These are phyloP conservation scores for Antheraea mylitta DNA, from an alignment of 1,140 invertebrate species.

Conservation along the genomic window DNA sequence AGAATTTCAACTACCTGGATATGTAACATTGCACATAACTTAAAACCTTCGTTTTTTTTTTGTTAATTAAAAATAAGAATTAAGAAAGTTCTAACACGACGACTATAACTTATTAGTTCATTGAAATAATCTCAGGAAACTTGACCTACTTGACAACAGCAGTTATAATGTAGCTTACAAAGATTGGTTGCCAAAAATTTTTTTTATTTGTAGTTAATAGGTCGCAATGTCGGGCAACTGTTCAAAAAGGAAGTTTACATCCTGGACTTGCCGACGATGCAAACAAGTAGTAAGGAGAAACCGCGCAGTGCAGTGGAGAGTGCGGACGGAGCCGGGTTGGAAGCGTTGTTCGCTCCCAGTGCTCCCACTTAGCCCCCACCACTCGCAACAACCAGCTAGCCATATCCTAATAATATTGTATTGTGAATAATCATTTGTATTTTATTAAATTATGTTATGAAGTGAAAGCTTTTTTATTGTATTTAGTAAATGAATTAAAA, in stretches of 20 bases:
- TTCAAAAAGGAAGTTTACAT: constrained; percentile 93
- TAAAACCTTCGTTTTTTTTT: too few relatives aligned
- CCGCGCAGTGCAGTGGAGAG: constrained; percentile 67
- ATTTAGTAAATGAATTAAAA: not conserved
- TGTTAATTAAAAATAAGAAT: too few relatives aligned
- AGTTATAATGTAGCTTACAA: too few relatives aligned
- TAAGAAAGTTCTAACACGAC: too few relatives aligned
- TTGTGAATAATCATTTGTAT: constrained; percentile 65
- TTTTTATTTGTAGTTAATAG: constrained; percentile 82
- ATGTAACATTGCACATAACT: too few relatives aligned
- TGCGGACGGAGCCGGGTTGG: constrained; percentile 69
- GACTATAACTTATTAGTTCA: too few relatives aligned
- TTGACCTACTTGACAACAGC: too few relatives aligned
- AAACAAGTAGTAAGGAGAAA: constrained; percentile 66
- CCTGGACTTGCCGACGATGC: constrained; percentile 86
- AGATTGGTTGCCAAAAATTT: not conserved
- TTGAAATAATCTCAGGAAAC: too few relatives aligned
- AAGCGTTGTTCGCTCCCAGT: constrained; percentile 71
- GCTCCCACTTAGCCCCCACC: constrained; percentile 48
- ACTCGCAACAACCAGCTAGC: not conserved
- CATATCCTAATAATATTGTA: constrained; percentile 34
- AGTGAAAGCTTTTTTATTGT: constrained; percentile 3
- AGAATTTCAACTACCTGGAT: too few relatives aligned
- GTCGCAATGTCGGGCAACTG: constrained; percentile 89
- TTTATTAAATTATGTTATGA: constrained; percentile 64